Conservation (phyloP, 2,888 invertebrate genomes). For the Megastigmus dorsalis region DNA sequence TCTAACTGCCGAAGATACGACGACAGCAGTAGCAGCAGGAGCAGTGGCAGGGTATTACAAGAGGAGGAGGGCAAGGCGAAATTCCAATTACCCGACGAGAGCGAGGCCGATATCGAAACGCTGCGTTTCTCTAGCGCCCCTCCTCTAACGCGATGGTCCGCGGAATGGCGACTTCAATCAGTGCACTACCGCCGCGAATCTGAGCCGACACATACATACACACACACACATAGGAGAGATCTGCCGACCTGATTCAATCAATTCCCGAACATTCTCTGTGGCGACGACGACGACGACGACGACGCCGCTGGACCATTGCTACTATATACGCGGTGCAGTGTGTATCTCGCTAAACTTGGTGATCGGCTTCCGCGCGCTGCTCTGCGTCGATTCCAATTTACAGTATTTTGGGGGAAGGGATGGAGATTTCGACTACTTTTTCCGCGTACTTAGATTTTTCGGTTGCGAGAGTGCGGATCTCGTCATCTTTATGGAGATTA, state of each 20-base stretch:
- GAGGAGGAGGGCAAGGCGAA: constrained; percentile 20
- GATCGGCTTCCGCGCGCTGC: not conserved
- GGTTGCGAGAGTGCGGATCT: too few relatives aligned
- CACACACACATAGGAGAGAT: not conserved
- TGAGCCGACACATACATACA: not conserved
- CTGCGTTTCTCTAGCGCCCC: not conserved
- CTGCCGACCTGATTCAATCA: constrained; percentile 21
- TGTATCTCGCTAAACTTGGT: not conserved
- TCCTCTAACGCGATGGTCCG: too few relatives aligned
- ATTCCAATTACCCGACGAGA: constrained; percentile 27
- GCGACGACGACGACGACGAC: not conserved
- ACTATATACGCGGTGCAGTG: not conserved
- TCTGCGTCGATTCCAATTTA: not conserved
- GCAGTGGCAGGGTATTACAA: too few relatives aligned
- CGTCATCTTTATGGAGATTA: too few relatives aligned
- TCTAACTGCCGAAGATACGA: too few relatives aligned
- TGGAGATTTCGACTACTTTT: too few relatives aligned
- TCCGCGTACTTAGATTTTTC: too few relatives aligned
- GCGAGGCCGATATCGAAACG: constrained; percentile 16
- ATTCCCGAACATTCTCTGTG: constrained; percentile 39
- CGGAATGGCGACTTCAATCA: constrained; percentile 42
- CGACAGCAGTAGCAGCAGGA: too few relatives aligned
- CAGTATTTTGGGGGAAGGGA: too few relatives aligned
- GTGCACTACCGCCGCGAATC: not conserved
- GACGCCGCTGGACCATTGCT: not conserved